Evolutionary conservation across 2,113 vertebrate species (phyloP).

Genomic region (Chloroceryle aenea): DNA sequence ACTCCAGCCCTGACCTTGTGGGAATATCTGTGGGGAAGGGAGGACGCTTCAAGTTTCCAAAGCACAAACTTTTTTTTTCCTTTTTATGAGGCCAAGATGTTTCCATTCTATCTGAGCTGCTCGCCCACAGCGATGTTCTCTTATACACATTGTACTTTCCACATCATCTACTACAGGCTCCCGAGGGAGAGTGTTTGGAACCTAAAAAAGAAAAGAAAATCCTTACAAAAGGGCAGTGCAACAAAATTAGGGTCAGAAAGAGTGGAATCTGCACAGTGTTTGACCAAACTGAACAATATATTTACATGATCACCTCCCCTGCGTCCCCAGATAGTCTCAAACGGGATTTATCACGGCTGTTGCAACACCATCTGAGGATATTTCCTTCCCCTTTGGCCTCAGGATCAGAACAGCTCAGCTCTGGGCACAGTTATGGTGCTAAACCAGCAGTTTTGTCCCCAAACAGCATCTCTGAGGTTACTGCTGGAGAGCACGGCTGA

Average conservation of each 20-base stretch:
- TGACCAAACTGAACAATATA: neutral
- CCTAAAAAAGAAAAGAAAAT: neutral
- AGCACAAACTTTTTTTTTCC: neutral
- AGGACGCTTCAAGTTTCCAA: neutral
- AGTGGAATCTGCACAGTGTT: neutral
- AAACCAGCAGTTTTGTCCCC: neutral
- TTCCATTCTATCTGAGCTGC: neutral
- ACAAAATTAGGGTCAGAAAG: neutral
- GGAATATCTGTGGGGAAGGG: neutral
- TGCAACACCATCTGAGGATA: neutral
- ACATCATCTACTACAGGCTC: neutral
- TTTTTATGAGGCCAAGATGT: slow-evolving; percentile 13
- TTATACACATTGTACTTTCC: neutral
- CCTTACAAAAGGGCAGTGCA: neutral
- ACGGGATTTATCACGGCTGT: neutral
- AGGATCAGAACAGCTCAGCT: neutral
- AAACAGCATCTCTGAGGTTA: neutral
- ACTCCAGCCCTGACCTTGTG: neutral
- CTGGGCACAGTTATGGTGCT: neutral
- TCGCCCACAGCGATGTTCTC: neutral
- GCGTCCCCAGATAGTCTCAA: neutral
- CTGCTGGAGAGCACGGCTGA: neutral
- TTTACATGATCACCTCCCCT: neutral
- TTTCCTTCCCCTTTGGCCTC: slow-evolving; percentile 2
- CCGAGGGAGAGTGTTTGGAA: neutral